These are phyloP conservation scores for Cantharis rufa DNA, from an alignment of 2,888 invertebrate species.

Conservation along the genomic window DNA sequence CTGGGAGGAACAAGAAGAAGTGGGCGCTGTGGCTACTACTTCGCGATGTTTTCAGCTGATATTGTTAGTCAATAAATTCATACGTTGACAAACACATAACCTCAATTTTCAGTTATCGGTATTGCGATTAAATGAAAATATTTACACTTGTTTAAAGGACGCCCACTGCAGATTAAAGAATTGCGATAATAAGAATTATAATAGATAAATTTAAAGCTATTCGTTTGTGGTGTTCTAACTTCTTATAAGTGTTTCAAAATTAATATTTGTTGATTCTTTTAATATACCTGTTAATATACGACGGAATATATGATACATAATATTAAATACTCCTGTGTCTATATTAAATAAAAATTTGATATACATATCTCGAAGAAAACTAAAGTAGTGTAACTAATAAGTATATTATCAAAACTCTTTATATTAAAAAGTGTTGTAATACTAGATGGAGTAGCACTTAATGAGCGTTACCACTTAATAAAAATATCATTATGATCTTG, in stretches of 20 bases:
- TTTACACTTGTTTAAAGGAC: background rate
- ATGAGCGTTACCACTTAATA: background rate
- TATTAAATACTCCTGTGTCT: too few relatives aligned
- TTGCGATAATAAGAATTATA: background rate
- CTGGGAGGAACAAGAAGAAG: conserved; percentile 36
- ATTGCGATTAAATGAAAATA: background rate
- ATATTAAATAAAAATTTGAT: too few relatives aligned
- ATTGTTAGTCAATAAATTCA: conserved; percentile 36
- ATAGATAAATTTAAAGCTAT: background rate
- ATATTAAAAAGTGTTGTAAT: background rate
- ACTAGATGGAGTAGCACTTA: background rate
- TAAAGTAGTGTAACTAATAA: background rate
- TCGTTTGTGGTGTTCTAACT: background rate
- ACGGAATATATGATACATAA: too few relatives aligned
- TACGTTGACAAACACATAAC: conserved; percentile 37
- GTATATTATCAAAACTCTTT: background rate
- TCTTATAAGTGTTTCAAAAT: background rate
- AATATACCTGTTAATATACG: too few relatives aligned
- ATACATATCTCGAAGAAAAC: background rate
- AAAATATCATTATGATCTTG: background rate
- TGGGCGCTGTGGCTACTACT: conserved; percentile 40
- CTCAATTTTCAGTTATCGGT: conserved; percentile 32
- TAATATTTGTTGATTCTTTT: background rate
- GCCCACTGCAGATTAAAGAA: background rate
- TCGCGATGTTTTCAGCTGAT: conserved; percentile 38